phyloP scores from a whole-genome alignment of 2,888 invertebrate species.

The Hoplodrina ambigua region DNA sequence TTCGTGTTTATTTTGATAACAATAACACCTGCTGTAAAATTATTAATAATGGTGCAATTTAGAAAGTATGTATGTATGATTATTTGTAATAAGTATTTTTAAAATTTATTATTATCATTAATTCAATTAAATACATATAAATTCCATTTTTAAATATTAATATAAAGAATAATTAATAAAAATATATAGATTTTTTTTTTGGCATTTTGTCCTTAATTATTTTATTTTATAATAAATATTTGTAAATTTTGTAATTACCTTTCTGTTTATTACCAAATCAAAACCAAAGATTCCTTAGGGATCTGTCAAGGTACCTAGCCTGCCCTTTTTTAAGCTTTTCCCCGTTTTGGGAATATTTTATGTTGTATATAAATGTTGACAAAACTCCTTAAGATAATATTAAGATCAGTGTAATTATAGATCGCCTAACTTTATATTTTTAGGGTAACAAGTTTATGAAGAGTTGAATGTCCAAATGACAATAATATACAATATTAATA shows the following conservation, averaged over 20 bases:
- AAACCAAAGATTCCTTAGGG: neutral
- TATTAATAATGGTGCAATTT: constrained; percentile 12
- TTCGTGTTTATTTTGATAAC: neutral
- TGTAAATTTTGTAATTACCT: neutral
- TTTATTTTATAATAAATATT: neutral
- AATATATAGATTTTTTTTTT: too few relatives aligned
- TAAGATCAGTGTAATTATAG: too few relatives aligned
- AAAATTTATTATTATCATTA: neutral
- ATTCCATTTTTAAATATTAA: too few relatives aligned
- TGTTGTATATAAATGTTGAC: too few relatives aligned
- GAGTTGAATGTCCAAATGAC: constrained; percentile 28
- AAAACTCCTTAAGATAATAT: too few relatives aligned
- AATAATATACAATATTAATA: constrained; percentile 3
- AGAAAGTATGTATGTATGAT: neutral
- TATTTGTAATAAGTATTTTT: neutral
- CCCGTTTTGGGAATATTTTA: too few relatives aligned
- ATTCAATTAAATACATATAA: too few relatives aligned
- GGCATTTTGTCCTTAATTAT: neutral
- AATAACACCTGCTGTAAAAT: constrained; percentile 10
- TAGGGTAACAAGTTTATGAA: constrained; percentile 1
- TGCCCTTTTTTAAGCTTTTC: too few relatives aligned
- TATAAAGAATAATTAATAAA: too few relatives aligned
- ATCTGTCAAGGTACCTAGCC: too few relatives aligned
- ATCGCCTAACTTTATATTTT: neutral
- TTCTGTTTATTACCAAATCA: neutral